Percentiles rank a stretch among this genome's conserved stretches.
phyloP scores from a whole-genome alignment of 2,888 invertebrate species.

The Eurytoma adleriae region DNA sequence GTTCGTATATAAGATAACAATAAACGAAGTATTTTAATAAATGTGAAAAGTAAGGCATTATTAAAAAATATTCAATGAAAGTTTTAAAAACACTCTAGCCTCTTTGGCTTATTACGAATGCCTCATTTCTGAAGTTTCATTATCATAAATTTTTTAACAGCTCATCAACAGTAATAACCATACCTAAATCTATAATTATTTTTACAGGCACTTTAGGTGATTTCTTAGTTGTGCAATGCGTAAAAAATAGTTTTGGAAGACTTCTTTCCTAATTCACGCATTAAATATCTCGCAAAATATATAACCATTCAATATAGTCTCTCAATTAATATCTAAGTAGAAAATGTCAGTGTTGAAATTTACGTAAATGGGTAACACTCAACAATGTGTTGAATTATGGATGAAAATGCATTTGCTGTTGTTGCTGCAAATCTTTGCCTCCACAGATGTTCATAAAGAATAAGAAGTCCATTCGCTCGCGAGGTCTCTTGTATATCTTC shows the following conservation, averaged over 20 bases:
- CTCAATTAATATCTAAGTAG: slow-evolving; percentile 27
- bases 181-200: slow-evolving; percentile 41
- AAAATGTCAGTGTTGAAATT: slow-evolving; percentile 39
- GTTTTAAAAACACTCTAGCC: slow-evolving; percentile 45
- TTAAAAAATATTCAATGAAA: slow-evolving; percentile 45
- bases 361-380: slow-evolving; percentile 72
- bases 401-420: slow-evolving; percentile 72
- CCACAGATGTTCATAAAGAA: slow-evolving; percentile 75
- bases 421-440: slow-evolving; percentile 75
- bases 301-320: slow-evolving; percentile 52
- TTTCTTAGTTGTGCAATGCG: slow-evolving; percentile 55
- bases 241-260: slow-evolving; percentile 59
- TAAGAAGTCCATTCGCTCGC: slow-evolving; percentile 69
- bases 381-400: slow-evolving; percentile 75
- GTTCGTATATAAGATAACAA: slow-evolving; percentile 48
- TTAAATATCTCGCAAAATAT: slow-evolving; percentile 57
- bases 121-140: slow-evolving; percentile 16
- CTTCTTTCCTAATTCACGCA: slow-evolving; percentile 46
- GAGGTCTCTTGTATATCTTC: slow-evolving; percentile 77
- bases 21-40: slow-evolving; percentile 45
- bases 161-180: slow-evolving; percentile 50
- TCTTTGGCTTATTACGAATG: slow-evolving; percentile 37
- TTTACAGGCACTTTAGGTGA: slow-evolving; percentile 56
- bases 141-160: slow-evolving; percentile 45
- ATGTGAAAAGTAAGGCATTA: slow-evolving; percentile 38